Evolutionary conservation across 2,888 invertebrate species (phyloP), one percentile per base, ranked within the genome.

Genomic region (Sycophila texana): DNA sequence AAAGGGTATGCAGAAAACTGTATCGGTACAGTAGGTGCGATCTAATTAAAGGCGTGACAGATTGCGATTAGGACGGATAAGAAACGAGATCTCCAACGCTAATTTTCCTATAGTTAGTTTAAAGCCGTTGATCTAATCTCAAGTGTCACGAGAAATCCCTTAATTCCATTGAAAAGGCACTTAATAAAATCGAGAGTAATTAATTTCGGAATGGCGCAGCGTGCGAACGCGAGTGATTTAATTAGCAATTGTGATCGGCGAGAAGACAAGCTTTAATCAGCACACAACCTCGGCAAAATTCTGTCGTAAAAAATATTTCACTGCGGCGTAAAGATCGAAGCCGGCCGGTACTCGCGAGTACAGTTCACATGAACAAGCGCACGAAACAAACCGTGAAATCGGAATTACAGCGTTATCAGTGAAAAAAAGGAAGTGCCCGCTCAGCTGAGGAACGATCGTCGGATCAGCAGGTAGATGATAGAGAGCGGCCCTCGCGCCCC

Each of bases 41-140:
- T 72, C 26, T n/a, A 61, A 47, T 57, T 20, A 77, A 71, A 63
- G 57, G 55, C 53, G 22, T 20, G 51, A 60, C 60, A 16, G 58
- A 60, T 51, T 22, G 18, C 20, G 66, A 66, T 57, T 66, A 26
- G 16, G 20, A n/a, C 26, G 13, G 55, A 55, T 51, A 55, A 18
- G 53, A 4, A 14, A 30, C 4, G 53, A 55, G n/a, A 30, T 18
- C 65, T 10, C 14, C 55, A 49, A 73, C 39, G 47, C 49, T 47
- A 55, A 66, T 67, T 67, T 67, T 74, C 47, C 55, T 57, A n/a
- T n/a, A 58, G 58, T 58, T 30, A 55, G 22, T 20, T 65, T 14
- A 55, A 10, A 1, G 26, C 65, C 7, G 7, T 14, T 51, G n/a
- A 10, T 47, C 22, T 26, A 14, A 51, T 60, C 67, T 66, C 13